Evolutionary conservation across 2,888 invertebrate genomes (phyloP), one percentile per base, ranked within the genome.

Genomic region (Pemphredon lugubris): DNA sequence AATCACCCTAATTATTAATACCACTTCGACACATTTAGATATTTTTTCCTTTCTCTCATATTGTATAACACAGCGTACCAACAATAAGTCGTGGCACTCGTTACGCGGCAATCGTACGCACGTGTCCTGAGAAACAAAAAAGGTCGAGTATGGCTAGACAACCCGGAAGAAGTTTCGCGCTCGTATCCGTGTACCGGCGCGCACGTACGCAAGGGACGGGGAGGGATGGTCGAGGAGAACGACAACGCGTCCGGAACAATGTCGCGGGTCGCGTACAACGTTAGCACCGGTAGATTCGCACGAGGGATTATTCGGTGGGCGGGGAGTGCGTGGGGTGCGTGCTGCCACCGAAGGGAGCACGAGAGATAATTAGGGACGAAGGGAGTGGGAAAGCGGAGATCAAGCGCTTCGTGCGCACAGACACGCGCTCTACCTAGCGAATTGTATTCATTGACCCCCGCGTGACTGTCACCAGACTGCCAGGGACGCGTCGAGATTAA

Each of bases 191-290:
- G n/a, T n/a, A n/a, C n/a, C n/a, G n/a, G n/a, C n/a, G n/a, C 11
- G 50, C 11, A 21, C 14, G 11, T 34, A 34, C 20, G 16, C 18
- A 20, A 16, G 50, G 9, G 45, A 18, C 45, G 3, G 42, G 21
- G 34, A 7, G 16, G 9, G 11, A 63, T 48, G 40, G 18, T 16
- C 42, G 30, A 13, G 18, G 68, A 71, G 64, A 75, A 68, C 70
- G 63, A 48, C 69, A 73, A 82, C 81, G 76, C 71, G 76, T 80
- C 55, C 58, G 64, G 68, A 51, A 78, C 75, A 82, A 82, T 80
- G 77, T 80, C 68, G 63, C 69, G 61, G 71, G 69, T 70, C 73
- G 66, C 74, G 42, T 60, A 73, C 69, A 76, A 76, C 73, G 57
- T 71, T 65, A 51, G 69, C 66, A 76, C 54, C 61, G 68, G 58